Percentiles rank a stretch among this genome's conserved stretches.
Conservation (phyloP, 1,140 invertebrate genomes). For the Ips nitidus region DNA sequence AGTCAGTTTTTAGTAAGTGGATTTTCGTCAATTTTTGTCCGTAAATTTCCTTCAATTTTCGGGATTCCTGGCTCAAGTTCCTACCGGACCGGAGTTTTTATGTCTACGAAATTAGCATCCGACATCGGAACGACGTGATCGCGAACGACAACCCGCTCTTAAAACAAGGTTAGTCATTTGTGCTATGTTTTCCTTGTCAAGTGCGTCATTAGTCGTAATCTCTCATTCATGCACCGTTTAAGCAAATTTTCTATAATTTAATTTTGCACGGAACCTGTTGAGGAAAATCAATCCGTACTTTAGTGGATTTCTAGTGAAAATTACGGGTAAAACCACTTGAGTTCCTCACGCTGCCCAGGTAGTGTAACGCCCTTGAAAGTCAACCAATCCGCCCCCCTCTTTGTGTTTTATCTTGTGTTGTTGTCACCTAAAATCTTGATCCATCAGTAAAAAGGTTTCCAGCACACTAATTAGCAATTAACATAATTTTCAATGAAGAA, state of each 20-base stretch:
- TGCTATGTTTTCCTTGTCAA: constrained; percentile 35
- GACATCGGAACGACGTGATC: constrained; percentile 15
- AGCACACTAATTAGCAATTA: too few species aligned
- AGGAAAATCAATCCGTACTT: constrained; percentile 1
- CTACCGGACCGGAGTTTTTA: neutral
- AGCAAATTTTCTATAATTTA: constrained; percentile 7
- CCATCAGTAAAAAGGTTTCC: neutral
- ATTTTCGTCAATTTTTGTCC: too few species aligned
- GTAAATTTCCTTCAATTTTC: neutral
- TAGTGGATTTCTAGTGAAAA: neutral
- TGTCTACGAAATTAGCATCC: neutral
- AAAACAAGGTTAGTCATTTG: constrained; percentile 24
- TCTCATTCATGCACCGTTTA: constrained; percentile 24
- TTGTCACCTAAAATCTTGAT: constrained; percentile 5
- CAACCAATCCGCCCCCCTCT: constrained; percentile 29
- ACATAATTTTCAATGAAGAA: too few species aligned
- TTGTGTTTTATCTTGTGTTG: constrained; percentile 22
- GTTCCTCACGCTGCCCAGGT: neutral
- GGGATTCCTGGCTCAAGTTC: neutral
- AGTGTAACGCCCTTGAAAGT: constrained; percentile 23
- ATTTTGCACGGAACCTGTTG: constrained; percentile 7
- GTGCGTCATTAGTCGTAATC: constrained; percentile 33
- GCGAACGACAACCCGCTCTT: neutral
- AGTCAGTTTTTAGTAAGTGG: too few species aligned
- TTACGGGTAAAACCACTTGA: neutral